Percentiles rank a stretch among this genome's conserved stretches.
phyloP scores from a whole-genome alignment of 2,888 invertebrate genomes.

The Reticulitermes lucifugus region DNA sequence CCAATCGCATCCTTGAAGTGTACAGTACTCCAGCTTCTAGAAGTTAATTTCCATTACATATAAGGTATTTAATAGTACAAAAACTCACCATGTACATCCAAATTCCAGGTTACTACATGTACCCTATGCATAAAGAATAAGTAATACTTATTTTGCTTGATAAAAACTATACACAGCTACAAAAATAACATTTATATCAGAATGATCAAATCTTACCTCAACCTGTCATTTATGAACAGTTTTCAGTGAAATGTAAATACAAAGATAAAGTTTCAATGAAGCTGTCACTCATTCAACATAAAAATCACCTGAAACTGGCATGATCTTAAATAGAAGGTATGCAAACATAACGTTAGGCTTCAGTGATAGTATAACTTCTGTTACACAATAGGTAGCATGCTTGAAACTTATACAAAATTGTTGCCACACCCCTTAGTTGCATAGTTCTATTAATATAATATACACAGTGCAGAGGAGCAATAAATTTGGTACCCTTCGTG shows the following conservation, averaged over 20 bases:
- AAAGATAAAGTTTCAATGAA: not conserved
- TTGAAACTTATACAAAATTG: constrained; percentile 2
- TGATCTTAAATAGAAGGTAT: not conserved
- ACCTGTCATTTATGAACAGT: not conserved
- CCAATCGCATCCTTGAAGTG: not conserved
- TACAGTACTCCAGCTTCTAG: constrained; percentile 9
- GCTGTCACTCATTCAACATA: not conserved
- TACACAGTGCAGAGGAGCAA: constrained; percentile 14
- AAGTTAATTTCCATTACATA: constrained; percentile 33
- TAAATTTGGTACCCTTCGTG: not conserved
- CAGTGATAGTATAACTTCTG: not conserved
- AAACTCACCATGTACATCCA: constrained; percentile 13
- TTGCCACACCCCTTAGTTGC: constrained; percentile 26
- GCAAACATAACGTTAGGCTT: not conserved
- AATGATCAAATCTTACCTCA: constrained; percentile 4
- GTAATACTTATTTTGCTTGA: constrained; percentile 5
- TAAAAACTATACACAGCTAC: constrained; percentile 30
- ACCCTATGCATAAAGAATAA: constrained; percentile 21
- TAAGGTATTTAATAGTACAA: constrained; percentile 5
- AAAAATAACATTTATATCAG: constrained; percentile 30
- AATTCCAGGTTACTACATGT: constrained; percentile 2
- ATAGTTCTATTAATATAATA: not conserved
- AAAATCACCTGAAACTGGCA: not conserved
- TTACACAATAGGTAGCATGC: not conserved
- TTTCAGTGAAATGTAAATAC: not conserved